phyloP scores from a whole-genome alignment of 2,797 vertebrate genomes.

The Propithecus deckenii region DNA sequence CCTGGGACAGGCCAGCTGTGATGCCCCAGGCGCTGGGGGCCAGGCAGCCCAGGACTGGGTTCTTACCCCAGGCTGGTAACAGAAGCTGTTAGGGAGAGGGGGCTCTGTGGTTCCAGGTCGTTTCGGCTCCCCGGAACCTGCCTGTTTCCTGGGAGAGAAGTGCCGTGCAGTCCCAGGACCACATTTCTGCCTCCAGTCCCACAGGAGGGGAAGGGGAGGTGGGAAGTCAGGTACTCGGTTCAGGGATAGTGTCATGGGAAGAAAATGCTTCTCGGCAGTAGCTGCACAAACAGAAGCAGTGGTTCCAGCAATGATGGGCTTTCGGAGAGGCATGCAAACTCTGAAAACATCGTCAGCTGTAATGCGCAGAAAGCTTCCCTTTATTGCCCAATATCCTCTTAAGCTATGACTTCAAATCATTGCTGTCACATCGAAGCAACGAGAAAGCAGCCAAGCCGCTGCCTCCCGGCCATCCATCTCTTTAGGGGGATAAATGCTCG shows the following conservation, averaged over 20 bases:
- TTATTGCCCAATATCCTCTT: slow-evolving; percentile 80
- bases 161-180: no score
- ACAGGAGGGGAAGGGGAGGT: not conserved
- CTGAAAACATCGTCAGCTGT: slow-evolving; percentile 63
- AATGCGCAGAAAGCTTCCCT: slow-evolving; percentile 66
- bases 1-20: not conserved
- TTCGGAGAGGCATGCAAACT: slow-evolving; percentile 46
- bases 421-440: slow-evolving; percentile 12
- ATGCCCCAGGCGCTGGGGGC: not conserved
- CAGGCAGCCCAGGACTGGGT: not conserved
- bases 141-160: not conserved
- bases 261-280: not conserved
- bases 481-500: not conserved
- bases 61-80: not conserved
- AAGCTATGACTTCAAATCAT: slow-evolving; percentile 77
- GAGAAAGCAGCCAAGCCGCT: not conserved
- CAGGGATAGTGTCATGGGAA: not conserved
- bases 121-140: not conserved
- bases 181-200: not conserved
- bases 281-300: slow-evolving; percentile 39
- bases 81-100: not conserved
- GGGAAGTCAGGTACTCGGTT: not conserved
- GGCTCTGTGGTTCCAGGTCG: not conserved
- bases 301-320: slow-evolving; percentile 33
- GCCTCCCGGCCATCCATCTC: not conserved